Evolutionary conservation across 2,797 vertebrate species (phyloP).

Genomic region (Sebastes ruberrimus): DNA sequence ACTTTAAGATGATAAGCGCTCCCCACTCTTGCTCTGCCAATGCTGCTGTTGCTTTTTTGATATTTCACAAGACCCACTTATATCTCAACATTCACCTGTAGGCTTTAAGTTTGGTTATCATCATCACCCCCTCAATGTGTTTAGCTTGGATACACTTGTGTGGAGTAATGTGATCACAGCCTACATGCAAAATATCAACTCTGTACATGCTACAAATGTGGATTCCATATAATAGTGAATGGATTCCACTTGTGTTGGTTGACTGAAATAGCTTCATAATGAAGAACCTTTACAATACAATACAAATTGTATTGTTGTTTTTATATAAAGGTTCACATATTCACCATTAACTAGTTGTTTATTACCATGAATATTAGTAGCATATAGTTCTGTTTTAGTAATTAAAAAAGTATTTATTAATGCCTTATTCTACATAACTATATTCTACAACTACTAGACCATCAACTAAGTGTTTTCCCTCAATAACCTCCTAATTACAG

Average conservation of each 20-base stretch:
- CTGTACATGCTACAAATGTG: no score
- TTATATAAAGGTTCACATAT: no score
- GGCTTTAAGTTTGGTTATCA: background rate
- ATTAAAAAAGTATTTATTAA: background rate
- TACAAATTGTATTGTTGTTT: no score
- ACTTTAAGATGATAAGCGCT: background rate
- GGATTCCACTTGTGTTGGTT: background rate
- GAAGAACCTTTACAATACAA: no score
- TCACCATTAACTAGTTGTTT: background rate
- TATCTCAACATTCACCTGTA: slow-evolving; percentile 8
- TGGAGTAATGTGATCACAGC: no score
- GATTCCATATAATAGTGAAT: background rate
- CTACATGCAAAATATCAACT: no score
- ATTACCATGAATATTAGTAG: background rate
- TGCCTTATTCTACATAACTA: background rate
- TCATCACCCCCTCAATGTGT: no score
- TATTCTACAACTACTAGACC: background rate
- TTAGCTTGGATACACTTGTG: no score
- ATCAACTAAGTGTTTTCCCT: background rate
- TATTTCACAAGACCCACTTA: background rate
- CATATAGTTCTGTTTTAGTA: background rate
- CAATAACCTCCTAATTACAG: background rate
- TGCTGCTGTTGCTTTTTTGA: slow-evolving; percentile 26
- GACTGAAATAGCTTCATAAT: background rate
- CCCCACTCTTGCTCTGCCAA: background rate